phyloP scores from a whole-genome alignment of 2,888 invertebrate species.

The Callimorpha dominula region DNA sequence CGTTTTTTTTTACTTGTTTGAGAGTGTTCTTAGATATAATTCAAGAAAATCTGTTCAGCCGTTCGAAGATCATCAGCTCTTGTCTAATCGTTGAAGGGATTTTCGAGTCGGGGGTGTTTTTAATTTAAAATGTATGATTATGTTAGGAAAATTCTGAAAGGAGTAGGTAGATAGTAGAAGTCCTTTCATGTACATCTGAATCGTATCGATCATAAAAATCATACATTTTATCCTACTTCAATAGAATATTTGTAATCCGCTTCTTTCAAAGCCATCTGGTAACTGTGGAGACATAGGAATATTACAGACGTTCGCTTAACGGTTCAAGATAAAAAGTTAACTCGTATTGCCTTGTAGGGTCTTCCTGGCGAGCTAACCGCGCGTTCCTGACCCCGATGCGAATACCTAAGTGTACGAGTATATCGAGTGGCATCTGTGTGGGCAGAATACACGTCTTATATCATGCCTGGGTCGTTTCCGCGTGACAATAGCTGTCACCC shows the following conservation, averaged over 20 bases:
- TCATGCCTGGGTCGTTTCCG: neutral
- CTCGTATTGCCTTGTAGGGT: conserved; percentile 58
- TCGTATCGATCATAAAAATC: no score
- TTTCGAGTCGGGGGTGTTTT: no score
- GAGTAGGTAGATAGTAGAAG: no score
- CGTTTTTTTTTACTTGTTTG: no score
- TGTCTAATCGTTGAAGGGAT: no score
- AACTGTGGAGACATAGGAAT: conserved; percentile 47
- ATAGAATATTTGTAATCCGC: no score
- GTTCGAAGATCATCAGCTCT: no score
- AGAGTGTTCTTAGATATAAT: no score
- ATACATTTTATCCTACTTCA: no score
- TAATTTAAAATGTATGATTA: no score
- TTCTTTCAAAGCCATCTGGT: conserved; percentile 30
- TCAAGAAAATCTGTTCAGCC: no score
- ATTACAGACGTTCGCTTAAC: conserved; percentile 55
- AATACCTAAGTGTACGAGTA: conserved; percentile 13
- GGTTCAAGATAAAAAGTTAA: conserved; percentile 62
- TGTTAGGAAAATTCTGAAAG: neutral
- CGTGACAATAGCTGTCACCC: neutral
- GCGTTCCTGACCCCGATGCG: conserved; percentile 55
- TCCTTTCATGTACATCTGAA: no score
- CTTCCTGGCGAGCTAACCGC: conserved; percentile 58
- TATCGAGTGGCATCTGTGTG: neutral
- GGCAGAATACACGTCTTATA: neutral